Base-by-base conservation (phyloP, 1,140 invertebrate genomes). In the Nasonia vitripennis region DNA sequence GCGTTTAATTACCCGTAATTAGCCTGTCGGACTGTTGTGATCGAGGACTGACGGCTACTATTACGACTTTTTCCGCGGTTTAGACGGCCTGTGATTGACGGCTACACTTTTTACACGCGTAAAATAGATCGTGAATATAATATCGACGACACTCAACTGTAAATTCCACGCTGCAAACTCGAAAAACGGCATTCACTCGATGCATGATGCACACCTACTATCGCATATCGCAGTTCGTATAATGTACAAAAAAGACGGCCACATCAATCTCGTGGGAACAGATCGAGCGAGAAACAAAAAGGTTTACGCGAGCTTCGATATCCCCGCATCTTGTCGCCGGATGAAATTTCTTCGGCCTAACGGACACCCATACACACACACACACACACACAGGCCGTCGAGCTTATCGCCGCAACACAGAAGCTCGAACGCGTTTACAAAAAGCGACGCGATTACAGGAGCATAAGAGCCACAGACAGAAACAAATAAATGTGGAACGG, bases 311-410 rank as follows among this genome's bases (percentile, higher is more conserved):
- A 45, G 41, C 41, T 45, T 45, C 41, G 41, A 45, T 10, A 45
- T 45, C 34, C 34, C 34, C 9, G 10, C 41, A 68, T 51, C 68
- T 20, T 74, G 71, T 37, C 51, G 51, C 41, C 27, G 84, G 88
- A 90, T 89, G 87, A 89, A 88, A 88, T 92, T 92, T 91, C 91
- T 90, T 87, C 88, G 86, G 86, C 12, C 5, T 89, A 89, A 89
- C 87, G 91, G 91, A 5, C 48, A 14, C 48, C 10, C 48, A 51
- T 51, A 51, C 9, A 10, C 10, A 12, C 11, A 14, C 27, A 37
- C 48, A 14, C 48, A 2, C 48, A 51, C 10, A 51, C 9, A 10
- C 10, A 12, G 11, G 10, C 0, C 14, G 48, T 51, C 14, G 48
- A 51, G 48, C 34, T 37, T 37, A 37, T 45, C 41, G 9, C 6